phyloP scores from a whole-genome alignment of 2,888 invertebrate species.

The Amphipyra tragopoginis region DNA sequence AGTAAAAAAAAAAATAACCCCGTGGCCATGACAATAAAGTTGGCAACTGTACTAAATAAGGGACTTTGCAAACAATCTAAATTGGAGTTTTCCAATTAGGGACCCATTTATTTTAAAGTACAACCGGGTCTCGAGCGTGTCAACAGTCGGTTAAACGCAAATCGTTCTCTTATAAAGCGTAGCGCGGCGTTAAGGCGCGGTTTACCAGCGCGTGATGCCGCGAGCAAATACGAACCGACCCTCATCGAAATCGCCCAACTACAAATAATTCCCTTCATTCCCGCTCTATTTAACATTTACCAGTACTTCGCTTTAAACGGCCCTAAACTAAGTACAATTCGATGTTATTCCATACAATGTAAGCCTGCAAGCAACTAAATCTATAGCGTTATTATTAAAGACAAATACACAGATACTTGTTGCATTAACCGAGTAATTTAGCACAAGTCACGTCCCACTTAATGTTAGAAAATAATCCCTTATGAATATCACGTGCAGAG shows the following conservation, averaged over 20 bases:
- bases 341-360: slow-evolving; percentile 55
- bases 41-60: slow-evolving; percentile 40
- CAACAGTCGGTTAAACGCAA: slow-evolving; percentile 65
- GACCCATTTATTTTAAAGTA: slow-evolving; percentile 60
- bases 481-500: slow-evolving; percentile 56
- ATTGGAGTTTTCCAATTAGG: slow-evolving; percentile 62
- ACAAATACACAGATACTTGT: slow-evolving; percentile 54
- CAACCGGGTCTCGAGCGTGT: slow-evolving; percentile 57
- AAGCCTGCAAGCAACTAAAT: slow-evolving; percentile 38
- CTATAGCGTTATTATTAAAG: slow-evolving; percentile 44
- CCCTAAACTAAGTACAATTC: slow-evolving; percentile 45
- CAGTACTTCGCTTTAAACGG: slow-evolving; percentile 57
- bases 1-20: slow-evolving; percentile 32
- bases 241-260: slow-evolving; percentile 69
- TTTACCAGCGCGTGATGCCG: slow-evolving; percentile 75
- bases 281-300: slow-evolving; percentile 71
- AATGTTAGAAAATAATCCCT: slow-evolving; percentile 68
- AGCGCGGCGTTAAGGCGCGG: slow-evolving; percentile 63
- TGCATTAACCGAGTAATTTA: slow-evolving; percentile 54
- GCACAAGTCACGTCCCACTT: slow-evolving; percentile 64
- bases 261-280: slow-evolving; percentile 72
- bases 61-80: slow-evolving; percentile 45
- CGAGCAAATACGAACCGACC: slow-evolving; percentile 73
- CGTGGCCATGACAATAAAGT: slow-evolving; percentile 31
- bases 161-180: slow-evolving; percentile 61